Percentiles rank a stretch among this genome's conserved stretches.
Evolutionary conservation across 23 tunicate genomes (phyloP).

Genomic region (Clavelina lepadiformis): DNA sequence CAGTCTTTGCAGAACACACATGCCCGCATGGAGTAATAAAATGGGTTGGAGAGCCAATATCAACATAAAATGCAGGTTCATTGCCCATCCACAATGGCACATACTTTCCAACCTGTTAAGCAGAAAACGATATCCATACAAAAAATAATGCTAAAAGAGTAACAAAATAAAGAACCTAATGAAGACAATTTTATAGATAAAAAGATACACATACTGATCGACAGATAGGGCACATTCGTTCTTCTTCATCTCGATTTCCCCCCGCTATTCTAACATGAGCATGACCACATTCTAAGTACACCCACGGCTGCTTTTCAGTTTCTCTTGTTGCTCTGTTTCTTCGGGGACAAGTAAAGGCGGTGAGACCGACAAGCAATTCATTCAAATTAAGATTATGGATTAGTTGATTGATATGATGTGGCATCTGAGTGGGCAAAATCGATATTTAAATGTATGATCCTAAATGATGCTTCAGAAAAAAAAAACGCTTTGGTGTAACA

Average conservation of each 20-base stretch:
- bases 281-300: slow-evolving; percentile 93
- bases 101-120: slow-evolving; percentile 81
- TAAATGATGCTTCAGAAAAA: background rate
- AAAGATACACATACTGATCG: slow-evolving; percentile 58
- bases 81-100: slow-evolving; percentile 93
- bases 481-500: background rate
- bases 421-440: slow-evolving; percentile 34
- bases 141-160: no score
- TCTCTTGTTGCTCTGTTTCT: slow-evolving; percentile 44
- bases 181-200: background rate
- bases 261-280: slow-evolving; percentile 88
- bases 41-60: slow-evolving; percentile 75
- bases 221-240: slow-evolving; percentile 83
- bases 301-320: slow-evolving; percentile 91
- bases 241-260: slow-evolving; percentile 76
- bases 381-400: slow-evolving; percentile 67
- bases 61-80: slow-evolving; percentile 85
- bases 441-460: background rate
- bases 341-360: slow-evolving; percentile 81
- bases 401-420: slow-evolving; percentile 66
- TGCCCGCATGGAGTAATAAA: slow-evolving; percentile 93
- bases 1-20: slow-evolving; percentile 74
- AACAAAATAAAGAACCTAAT: background rate
- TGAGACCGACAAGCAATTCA: slow-evolving; percentile 92
- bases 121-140: no score